Conservation (phyloP, 2,888 invertebrate genomes). For the Drosophila recens region DNA sequence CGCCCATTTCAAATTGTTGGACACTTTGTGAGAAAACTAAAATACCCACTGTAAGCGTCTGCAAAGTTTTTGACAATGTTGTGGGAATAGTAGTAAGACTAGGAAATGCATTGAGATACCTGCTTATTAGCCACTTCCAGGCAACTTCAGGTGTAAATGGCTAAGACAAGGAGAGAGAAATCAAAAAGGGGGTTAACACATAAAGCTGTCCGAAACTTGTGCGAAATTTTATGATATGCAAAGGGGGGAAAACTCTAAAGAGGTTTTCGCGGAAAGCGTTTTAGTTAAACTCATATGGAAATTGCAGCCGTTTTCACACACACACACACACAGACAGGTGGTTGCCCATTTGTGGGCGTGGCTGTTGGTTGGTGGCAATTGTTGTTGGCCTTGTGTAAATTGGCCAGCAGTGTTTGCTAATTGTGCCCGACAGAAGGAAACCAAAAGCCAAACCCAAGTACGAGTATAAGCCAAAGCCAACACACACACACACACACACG, state of each 20-base stretch:
- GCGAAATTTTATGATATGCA: conserved; percentile 25
- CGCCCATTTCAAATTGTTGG: conserved; percentile 2
- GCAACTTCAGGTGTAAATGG: neutral
- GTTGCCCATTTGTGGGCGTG: conserved; percentile 35
- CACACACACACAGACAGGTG: neutral
- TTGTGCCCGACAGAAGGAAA: conserved; percentile 59
- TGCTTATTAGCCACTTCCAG: conserved; percentile 19
- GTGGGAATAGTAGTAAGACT: conserved; percentile 5
- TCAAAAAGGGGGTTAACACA: neutral
- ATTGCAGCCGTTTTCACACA: conserved; percentile 24
- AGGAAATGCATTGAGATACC: conserved; percentile 25
- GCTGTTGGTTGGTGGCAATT: conserved; percentile 28
- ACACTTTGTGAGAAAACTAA: conserved; percentile 4
- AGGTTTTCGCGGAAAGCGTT: conserved; percentile 36
- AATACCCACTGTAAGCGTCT: conserved; percentile 1
- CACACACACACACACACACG: conserved; percentile 11
- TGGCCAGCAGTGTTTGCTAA: conserved; percentile 69
- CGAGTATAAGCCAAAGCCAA: conserved; percentile 11
- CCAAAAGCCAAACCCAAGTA: conserved; percentile 22
- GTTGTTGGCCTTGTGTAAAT: conserved; percentile 69
- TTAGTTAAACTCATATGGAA: conserved; percentile 43
- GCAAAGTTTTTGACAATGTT: conserved; percentile 24
- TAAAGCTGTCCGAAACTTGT: conserved; percentile 24
- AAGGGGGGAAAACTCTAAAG: neutral
- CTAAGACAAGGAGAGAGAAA: neutral